These are phyloP conservation scores for Pachypsylla venusta DNA, from an alignment of 1,140 invertebrate species.

Conservation along the genomic window DNA sequence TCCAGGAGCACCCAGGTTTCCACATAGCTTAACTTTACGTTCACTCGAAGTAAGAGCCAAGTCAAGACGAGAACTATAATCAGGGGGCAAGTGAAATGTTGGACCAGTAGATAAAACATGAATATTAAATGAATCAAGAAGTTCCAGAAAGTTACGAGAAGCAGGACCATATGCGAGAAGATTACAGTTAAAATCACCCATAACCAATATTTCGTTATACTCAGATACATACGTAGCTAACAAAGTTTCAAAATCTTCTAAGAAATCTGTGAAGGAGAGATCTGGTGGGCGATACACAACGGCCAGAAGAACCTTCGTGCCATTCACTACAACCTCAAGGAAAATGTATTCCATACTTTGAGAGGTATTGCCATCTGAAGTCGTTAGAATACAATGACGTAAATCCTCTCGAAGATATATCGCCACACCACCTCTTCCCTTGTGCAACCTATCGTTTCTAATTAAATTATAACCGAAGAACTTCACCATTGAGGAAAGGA, in stretches of 20 bases:
- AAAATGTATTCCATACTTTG: neutral
- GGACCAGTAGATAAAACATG: neutral
- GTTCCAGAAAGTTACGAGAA: neutral
- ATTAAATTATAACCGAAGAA: neutral
- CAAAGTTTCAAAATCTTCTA: neutral
- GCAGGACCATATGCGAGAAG: neutral
- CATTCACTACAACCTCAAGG: neutral
- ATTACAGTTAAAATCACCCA: neutral
- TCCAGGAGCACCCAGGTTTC: neutral
- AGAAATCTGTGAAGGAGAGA: neutral
- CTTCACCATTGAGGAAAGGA: neutral
- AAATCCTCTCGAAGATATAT: neutral
- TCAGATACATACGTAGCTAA: neutral
- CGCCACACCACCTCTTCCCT: neutral
- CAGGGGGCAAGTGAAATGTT: neutral
- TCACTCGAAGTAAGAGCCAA: neutral
- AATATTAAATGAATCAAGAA: neutral
- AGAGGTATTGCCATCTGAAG: neutral
- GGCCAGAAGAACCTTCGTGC: neutral
- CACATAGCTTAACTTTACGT: neutral
- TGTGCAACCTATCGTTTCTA: neutral
- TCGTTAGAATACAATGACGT: neutral
- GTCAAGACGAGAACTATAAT: neutral
- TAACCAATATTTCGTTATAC: neutral
- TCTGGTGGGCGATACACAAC: neutral